These are phyloP conservation scores for Dicycla oo DNA, from an alignment of 2,888 invertebrate genomes.

Conservation along the genomic window DNA sequence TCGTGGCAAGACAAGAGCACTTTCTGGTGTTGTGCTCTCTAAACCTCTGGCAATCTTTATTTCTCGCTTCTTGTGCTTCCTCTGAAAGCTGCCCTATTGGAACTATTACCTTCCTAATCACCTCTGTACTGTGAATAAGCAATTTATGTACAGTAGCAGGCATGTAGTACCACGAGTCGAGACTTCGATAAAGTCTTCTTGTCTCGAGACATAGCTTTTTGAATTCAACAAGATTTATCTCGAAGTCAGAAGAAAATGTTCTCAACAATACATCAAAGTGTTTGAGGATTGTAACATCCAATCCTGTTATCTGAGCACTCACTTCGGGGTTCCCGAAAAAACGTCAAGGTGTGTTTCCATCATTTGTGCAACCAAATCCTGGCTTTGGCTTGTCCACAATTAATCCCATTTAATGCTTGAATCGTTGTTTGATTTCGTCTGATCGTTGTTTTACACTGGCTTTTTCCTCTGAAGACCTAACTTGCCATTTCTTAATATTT, in stretches of 20 bases:
- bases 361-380: conserved; percentile 39
- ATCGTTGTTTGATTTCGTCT: conserved; percentile 20
- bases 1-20: conserved; percentile 42
- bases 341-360: conserved; percentile 40
- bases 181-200: conserved; percentile 15
- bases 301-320: conserved; percentile 33
- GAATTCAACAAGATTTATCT: conserved; percentile 43
- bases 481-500: conserved; percentile 30
- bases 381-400: conserved; percentile 46
- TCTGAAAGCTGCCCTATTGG: conserved; percentile 45
- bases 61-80: conserved; percentile 36
- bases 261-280: conserved; percentile 12
- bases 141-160: conserved; percentile 43
- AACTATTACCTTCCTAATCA: conserved; percentile 29
- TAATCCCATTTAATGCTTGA: conserved; percentile 29
- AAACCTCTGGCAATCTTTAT: conserved; percentile 49
- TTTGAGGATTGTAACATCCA: conserved; percentile 37
- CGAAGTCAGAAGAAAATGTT: conserved; percentile 39
- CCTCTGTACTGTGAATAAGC: conserved; percentile 37
- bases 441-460: conserved; percentile 15
- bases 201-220: not conserved
- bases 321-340: conserved; percentile 33
- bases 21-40: conserved; percentile 44
- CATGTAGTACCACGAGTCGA: conserved; percentile 41
- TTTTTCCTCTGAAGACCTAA: conserved; percentile 17